These are phyloP conservation scores for Gastracanthus pulcherrimus DNA, from an alignment of 2,888 invertebrate species.

Conservation along the genomic window DNA sequence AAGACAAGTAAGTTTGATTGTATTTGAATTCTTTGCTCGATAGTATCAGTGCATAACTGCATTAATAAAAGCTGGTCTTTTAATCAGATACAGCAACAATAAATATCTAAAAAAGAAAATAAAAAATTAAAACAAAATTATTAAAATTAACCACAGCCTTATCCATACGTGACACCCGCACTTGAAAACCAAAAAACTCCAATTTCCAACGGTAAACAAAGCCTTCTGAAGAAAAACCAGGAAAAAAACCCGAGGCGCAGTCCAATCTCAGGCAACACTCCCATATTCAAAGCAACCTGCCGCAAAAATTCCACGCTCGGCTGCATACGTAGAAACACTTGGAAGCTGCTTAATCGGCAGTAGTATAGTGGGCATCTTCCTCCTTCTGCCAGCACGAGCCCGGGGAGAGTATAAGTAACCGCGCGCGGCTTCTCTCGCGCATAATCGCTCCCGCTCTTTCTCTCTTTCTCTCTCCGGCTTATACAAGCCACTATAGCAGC, in stretches of 20 bases:
- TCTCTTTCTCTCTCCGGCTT: constrained; percentile 9
- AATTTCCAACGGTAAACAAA: no score
- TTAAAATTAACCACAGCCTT: no score
- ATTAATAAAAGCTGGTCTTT: no score
- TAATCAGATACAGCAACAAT: no score
- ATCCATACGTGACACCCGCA: no score
- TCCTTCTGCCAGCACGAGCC: not conserved
- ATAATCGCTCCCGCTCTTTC: constrained; percentile 35
- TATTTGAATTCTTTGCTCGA: not conserved
- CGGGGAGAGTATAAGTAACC: not conserved
- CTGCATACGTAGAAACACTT: constrained; percentile 24
- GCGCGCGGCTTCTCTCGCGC: constrained; percentile 3
- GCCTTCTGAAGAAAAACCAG: not conserved
- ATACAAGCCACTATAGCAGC: constrained; percentile 31
- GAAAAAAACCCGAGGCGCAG: not conserved
- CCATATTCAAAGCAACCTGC: not conserved
- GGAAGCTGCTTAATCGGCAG: constrained; percentile 38
- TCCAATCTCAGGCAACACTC: not conserved
- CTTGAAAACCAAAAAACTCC: no score
- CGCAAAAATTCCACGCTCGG: not conserved
- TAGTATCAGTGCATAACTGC: no score
- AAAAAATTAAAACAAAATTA: no score
- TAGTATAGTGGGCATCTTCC: not conserved
- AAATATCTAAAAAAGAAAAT: no score
- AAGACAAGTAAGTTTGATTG: not conserved